Evolutionary conservation across 2,888 invertebrate species (phyloP).

Genomic region (Plutella xylostella): DNA sequence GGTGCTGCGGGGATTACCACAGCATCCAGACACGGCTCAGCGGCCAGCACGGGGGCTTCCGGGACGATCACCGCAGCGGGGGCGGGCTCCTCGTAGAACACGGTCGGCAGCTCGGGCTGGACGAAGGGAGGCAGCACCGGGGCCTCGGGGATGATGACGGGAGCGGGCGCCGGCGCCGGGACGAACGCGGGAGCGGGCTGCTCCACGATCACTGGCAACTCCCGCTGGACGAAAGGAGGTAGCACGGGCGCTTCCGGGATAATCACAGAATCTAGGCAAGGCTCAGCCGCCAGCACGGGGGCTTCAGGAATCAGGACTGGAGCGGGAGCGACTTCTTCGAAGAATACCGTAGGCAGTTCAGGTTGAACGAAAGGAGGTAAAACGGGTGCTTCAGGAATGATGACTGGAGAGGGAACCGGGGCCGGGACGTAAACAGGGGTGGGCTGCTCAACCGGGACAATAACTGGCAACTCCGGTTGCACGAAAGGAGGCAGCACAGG

Average conservation of each 20-base stretch:
- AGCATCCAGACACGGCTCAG: too few relatives aligned
- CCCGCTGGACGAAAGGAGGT: slow-evolving; percentile 1
- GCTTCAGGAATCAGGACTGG: neutral
- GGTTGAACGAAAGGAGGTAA: neutral
- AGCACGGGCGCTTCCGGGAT: slow-evolving; percentile 11
- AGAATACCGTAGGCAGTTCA: neutral
- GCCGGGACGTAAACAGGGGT: neutral
- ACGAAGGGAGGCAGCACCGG: neutral
- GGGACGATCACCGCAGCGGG: too few relatives aligned
- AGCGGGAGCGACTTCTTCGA: neutral
- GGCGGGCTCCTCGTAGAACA: too few relatives aligned
- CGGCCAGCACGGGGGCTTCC: too few relatives aligned
- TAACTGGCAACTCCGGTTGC: neutral
- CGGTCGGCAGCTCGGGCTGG: neutral
- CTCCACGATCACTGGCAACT: neutral
- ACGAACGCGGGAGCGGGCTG: neutral
- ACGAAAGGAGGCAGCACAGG: slow-evolving; percentile 7
- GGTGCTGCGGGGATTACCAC: slow-evolving; percentile 1
- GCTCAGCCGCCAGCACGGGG: too few relatives aligned
- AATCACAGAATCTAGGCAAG: neutral
- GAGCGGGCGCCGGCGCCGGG: too few relatives aligned
- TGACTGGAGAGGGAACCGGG: neutral
- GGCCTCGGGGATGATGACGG: neutral
- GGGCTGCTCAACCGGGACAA: too few relatives aligned
- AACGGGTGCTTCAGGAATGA: neutral